These are phyloP conservation scores for Blennius ocellaris DNA, from an alignment of 2,113 vertebrate genomes.

Conservation along the genomic window DNA sequence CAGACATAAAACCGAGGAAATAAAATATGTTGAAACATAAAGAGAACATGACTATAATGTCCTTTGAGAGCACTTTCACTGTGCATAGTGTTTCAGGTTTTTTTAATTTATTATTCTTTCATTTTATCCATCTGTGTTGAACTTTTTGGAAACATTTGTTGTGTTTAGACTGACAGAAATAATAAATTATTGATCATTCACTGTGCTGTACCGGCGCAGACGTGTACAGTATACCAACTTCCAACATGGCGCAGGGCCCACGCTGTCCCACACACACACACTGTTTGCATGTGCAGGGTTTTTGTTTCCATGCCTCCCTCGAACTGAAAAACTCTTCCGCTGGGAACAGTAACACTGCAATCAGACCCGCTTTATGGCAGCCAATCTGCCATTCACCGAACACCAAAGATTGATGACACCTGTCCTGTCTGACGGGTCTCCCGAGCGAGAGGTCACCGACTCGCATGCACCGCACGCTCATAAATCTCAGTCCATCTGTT, in stretches of 20 bases:
- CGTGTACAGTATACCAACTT: not conserved
- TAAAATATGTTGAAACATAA: conserved; percentile 16
- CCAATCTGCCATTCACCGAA: conserved; percentile 62
- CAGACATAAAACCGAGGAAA: accelerated
- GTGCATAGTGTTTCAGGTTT: conserved; percentile 3
- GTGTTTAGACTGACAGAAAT: not conserved
- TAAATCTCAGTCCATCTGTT: conserved; percentile 62
- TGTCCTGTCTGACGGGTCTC: conserved; percentile 53
- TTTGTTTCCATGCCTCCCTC: conserved; percentile 62
- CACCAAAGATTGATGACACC: conserved; percentile 64
- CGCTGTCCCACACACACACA: conserved; percentile 50
- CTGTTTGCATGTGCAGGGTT: conserved; percentile 37
- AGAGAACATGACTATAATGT: conserved; percentile 2
- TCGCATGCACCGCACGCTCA: conserved; percentile 54
- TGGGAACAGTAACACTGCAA: conserved; percentile 58
- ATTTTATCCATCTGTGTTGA: conserved; percentile 24
- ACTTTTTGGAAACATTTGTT: conserved; percentile 7
- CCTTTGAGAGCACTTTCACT: not conserved
- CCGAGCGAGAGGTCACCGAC: conserved; percentile 26
- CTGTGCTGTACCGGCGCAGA: not conserved
- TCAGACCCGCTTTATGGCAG: conserved; percentile 64
- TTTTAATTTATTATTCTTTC: conserved; percentile 16
- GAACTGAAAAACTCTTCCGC: conserved; percentile 33
- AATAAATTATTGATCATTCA: conserved; percentile 7
- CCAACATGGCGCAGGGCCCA: not conserved